phyloP scores from a whole-genome alignment of 2,888 invertebrate genomes.

The Orthosia cruda region DNA sequence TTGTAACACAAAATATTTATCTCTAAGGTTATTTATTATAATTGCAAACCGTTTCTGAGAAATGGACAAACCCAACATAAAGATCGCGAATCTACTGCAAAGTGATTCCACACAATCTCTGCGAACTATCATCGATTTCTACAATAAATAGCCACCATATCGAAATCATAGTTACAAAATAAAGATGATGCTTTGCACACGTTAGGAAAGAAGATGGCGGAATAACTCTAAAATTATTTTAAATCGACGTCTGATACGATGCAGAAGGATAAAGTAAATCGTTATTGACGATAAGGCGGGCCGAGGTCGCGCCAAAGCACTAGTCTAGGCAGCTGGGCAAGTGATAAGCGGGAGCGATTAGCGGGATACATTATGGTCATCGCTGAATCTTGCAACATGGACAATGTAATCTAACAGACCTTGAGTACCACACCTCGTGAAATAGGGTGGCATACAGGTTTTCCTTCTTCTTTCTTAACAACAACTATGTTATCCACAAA shows the following conservation, averaged over 20 bases:
- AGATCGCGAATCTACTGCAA: slow-evolving; percentile 17
- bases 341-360: slow-evolving; percentile 50
- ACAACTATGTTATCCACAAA: neutral
- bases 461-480: neutral
- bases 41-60: slow-evolving; percentile 26
- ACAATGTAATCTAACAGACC: too few relatives aligned
- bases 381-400: neutral
- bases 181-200: slow-evolving; percentile 60
- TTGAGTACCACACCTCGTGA: neutral
- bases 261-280: slow-evolving; percentile 72
- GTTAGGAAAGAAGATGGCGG: slow-evolving; percentile 60
- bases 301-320: slow-evolving; percentile 79
- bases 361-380: slow-evolving; percentile 22
- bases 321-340: slow-evolving; percentile 46
- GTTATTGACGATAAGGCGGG: slow-evolving; percentile 74
- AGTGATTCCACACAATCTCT: slow-evolving; percentile 25
- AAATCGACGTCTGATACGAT: slow-evolving; percentile 74
- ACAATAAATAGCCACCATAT: slow-evolving; percentile 38
- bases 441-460: neutral
- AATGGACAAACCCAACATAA: slow-evolving; percentile 45
- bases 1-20: neutral
- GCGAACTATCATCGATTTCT: slow-evolving; percentile 43
- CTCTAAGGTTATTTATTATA: neutral
- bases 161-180: slow-evolving; percentile 56
- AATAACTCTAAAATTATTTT: slow-evolving; percentile 70